Conservation (phyloP, 2,113 vertebrate genomes). For the Microcebus griseorufus region DNA sequence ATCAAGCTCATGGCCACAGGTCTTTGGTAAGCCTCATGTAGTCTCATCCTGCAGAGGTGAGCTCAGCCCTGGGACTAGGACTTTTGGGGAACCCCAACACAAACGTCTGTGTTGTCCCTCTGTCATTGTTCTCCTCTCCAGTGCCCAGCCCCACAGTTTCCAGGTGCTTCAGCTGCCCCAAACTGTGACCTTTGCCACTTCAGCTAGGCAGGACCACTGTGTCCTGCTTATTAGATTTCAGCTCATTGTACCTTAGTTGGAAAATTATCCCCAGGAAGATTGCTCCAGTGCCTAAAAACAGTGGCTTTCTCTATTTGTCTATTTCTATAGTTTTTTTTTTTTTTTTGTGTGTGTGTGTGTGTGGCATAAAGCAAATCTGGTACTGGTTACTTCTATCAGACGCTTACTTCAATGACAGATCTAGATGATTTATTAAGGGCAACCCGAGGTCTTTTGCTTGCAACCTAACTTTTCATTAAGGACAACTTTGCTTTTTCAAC, state of each 20-base stretch:
- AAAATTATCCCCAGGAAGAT: not conserved
- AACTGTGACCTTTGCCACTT: not conserved
- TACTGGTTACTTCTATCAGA: conserved; percentile 15
- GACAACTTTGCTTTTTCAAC: conserved; percentile 35
- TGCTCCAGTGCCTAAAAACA: not conserved
- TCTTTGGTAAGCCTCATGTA: not conserved
- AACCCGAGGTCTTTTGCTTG: conserved; percentile 46
- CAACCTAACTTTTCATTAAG: conserved; percentile 61
- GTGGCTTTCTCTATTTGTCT: not conserved
- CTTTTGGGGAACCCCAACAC: not conserved
- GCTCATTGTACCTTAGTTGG: not conserved
- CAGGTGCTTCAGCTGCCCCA: not conserved
- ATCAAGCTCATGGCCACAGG: not conserved
- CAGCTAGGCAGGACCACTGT: not conserved
- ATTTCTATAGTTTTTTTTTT: not conserved
- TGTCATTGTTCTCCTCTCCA: not conserved
- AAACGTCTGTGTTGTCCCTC: not conserved
- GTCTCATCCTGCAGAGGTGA: not conserved
- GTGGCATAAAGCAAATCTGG: not conserved
- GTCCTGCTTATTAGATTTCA: not conserved
- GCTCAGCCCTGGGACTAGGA: not conserved
- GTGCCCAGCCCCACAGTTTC: not conserved
- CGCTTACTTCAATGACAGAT: conserved; percentile 41
- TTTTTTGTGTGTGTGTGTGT: not conserved
- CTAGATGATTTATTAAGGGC: conserved; percentile 64